These are phyloP conservation scores for Trichechus manatus DNA, from an alignment of 2,113 vertebrate genomes.

Conservation along the genomic window DNA sequence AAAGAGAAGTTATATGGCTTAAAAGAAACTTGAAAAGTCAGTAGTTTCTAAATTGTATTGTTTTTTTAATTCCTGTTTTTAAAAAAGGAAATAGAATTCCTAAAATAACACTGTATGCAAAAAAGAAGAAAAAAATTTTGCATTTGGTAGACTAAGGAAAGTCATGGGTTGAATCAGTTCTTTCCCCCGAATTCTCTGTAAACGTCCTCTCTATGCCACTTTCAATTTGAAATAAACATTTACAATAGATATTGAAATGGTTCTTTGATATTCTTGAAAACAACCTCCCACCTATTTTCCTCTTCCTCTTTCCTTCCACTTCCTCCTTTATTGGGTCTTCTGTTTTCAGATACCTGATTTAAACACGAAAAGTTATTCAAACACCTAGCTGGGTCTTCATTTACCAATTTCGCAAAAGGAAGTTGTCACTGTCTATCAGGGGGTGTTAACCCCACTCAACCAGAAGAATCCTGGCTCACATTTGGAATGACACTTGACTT, in stretches of 20 bases:
- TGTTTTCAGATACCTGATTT: constrained; percentile 61
- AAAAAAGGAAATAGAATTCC: constrained; percentile 67
- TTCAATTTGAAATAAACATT: constrained; percentile 75
- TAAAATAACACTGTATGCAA: constrained; percentile 60
- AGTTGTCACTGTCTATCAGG: not conserved
- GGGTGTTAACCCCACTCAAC: not conserved
- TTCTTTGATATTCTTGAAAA: constrained; percentile 80
- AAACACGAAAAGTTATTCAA: constrained; percentile 36
- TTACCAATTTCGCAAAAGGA: not conserved
- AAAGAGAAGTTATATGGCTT: constrained; percentile 35
- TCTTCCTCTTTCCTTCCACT: constrained; percentile 80
- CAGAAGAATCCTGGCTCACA: not conserved
- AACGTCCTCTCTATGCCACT: constrained; percentile 71
- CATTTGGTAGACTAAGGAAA: constrained; percentile 51
- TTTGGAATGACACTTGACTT: constrained; percentile 10
- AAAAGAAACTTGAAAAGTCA: constrained; percentile 49
- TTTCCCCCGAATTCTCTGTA: constrained; percentile 70
- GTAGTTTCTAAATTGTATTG: constrained; percentile 36
- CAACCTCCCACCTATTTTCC: constrained; percentile 80
- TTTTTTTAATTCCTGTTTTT: constrained; percentile 60
- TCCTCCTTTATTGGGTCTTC: constrained; percentile 66
- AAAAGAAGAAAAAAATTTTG: not conserved
- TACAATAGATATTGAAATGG: constrained; percentile 66
- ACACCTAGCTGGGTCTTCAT: not conserved
- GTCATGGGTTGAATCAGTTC: constrained; percentile 52